phyloP scores from a whole-genome alignment of 2,888 invertebrate genomes.

The Tetropium fuscum region DNA sequence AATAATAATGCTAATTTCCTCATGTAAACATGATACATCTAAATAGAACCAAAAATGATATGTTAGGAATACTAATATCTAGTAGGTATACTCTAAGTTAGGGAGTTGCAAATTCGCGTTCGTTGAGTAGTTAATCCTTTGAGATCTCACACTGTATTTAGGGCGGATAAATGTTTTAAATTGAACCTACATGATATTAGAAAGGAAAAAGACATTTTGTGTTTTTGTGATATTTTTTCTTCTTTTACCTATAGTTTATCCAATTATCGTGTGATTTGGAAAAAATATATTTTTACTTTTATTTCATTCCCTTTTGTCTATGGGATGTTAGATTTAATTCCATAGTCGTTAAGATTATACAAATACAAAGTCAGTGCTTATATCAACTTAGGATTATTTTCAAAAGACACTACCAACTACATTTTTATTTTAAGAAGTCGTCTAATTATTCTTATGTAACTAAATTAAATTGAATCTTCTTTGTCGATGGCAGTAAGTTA shows the following conservation, averaged over 20 bases:
- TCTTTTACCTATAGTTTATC: constrained; percentile 12
- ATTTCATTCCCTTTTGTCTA: constrained; percentile 28
- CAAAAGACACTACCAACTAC: constrained; percentile 23
- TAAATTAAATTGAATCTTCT: constrained; percentile 20
- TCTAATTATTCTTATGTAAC: constrained; percentile 19
- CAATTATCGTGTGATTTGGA: constrained; percentile 16
- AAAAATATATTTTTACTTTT: constrained; percentile 23
- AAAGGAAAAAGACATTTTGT: constrained; percentile 29
- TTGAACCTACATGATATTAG: constrained; percentile 25
- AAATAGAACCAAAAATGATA: too few species aligned
- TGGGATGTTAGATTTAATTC: constrained; percentile 29
- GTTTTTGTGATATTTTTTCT: constrained; percentile 35
- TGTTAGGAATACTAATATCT: too few species aligned
- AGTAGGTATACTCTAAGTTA: too few species aligned
- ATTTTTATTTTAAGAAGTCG: constrained; percentile 16
- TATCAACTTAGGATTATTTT: constrained; percentile 10
- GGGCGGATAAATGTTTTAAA: neutral
- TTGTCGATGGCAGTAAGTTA: constrained; percentile 17
- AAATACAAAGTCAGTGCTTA: constrained; percentile 35
- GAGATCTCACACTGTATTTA: neutral
- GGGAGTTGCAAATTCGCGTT: too few species aligned
- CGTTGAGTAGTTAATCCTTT: neutral
- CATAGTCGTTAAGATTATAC: constrained; percentile 23
- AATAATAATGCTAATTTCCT: too few species aligned
- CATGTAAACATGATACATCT: too few species aligned